phyloP scores from a whole-genome alignment of 2,797 vertebrate species.

The Stomatorhinus walkeri region DNA sequence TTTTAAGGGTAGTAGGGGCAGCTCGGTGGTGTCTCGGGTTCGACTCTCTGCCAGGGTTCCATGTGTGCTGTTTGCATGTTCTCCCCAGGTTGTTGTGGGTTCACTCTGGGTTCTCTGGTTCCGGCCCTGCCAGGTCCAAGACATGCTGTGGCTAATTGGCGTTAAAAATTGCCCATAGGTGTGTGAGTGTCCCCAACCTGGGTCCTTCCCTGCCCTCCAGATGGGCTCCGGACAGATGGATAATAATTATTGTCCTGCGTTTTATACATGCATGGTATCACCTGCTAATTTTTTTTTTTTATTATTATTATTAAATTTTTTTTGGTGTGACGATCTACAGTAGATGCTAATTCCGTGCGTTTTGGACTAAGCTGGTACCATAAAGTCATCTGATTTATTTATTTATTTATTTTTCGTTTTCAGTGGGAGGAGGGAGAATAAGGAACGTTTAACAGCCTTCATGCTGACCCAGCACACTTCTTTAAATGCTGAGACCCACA shows the following conservation, averaged over 20 bases:
- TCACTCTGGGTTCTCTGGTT: background rate
- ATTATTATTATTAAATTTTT: too few species aligned
- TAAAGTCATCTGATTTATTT: background rate
- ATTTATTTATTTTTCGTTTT: background rate
- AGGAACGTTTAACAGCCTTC: background rate
- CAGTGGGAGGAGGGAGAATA: background rate
- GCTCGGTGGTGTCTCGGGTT: background rate
- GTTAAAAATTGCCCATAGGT: background rate
- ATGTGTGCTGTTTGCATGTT: background rate
- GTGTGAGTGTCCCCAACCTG: background rate
- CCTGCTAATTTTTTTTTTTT: background rate
- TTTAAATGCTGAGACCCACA: background rate
- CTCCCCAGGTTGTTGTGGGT: background rate
- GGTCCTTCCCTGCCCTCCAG: background rate
- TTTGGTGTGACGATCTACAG: background rate
- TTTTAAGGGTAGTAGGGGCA: background rate
- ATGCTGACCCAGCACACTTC: background rate
- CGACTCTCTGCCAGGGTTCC: background rate
- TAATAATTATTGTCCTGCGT: background rate
- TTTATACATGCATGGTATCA: background rate
- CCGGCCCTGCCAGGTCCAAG: background rate
- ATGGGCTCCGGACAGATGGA: background rate
- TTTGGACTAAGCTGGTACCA: background rate
- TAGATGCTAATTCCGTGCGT: background rate
- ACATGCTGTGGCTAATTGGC: background rate